Conservation (phyloP, 2,113 vertebrate genomes). For the Lasiurus cinereus region DNA sequence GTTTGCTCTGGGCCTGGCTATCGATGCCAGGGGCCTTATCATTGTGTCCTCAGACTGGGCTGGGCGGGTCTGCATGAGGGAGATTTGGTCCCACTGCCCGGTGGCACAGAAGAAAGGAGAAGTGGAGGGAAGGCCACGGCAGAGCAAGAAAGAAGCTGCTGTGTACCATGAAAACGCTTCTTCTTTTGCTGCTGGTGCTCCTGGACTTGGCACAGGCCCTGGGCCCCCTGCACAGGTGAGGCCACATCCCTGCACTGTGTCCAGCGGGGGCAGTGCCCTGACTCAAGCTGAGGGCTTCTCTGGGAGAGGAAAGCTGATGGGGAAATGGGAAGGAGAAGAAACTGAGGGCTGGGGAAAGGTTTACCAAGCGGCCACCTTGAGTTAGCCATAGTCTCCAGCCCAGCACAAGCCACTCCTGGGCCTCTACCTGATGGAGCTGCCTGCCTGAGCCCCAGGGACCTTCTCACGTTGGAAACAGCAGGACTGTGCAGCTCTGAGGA, state of each 20-base stretch:
- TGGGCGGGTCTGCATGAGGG: conserved; percentile 39
- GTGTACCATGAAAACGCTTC: neutral
- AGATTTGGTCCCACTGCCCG: neutral
- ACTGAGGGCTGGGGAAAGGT: neutral
- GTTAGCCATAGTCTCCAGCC: neutral
- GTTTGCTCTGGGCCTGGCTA: conserved; percentile 70
- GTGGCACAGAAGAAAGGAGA: neutral
- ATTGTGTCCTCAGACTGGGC: conserved; percentile 51
- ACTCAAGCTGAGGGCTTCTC: neutral
- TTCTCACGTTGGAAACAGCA: neutral
- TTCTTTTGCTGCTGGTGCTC: conserved; percentile 56
- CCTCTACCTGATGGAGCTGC: neutral
- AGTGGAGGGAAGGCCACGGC: neutral
- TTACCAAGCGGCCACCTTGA: neutral
- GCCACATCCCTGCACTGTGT: neutral
- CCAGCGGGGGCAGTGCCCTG: too few species aligned
- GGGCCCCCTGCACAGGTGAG: conserved; percentile 74
- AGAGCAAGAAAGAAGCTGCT: neutral
- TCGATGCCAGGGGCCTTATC: conserved; percentile 76
- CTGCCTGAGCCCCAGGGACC: neutral
- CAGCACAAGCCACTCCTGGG: too few species aligned
- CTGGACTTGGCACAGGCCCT: conserved; percentile 56
- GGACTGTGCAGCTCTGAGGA: neutral
- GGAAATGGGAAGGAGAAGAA: neutral
- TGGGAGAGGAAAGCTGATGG: neutral